Base-by-base conservation (phyloP, 1,140 invertebrate species). In the Zaprionus camerounensis region DNA sequence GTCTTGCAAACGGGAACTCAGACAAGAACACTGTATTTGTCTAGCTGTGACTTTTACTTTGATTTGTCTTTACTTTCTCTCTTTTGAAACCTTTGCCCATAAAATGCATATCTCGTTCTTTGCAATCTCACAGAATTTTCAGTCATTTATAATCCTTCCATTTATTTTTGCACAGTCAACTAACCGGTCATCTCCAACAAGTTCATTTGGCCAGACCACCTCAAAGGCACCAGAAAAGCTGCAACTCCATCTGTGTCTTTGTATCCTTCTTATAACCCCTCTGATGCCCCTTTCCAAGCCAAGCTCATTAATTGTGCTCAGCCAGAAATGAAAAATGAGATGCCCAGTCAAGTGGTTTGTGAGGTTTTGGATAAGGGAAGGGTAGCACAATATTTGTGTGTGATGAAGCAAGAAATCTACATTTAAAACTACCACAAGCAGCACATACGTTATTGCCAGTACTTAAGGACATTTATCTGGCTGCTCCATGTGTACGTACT, bases 261-360 rank as follows among this genome's bases (percentile, higher is more conserved):
- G 4, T 22, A 9, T 9, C n/a, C n/a, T 46, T 17, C 7, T 17
- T 2, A 9, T n/a, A 46, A 17, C n/a, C 41, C 2, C 41, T 46
- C 41, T 46, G 41, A 7, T 9, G n/a, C 5, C 28, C 15, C 28
- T 49, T 3, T 24, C 2, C 71, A 46, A 1, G 44, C 53, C 69
- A 59, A 70, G 64, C 61, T 78, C 78, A 84, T 84, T 84, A 84
- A 84, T 81, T 84, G 73, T 84, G 36, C 66, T 81, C 64, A 84
- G 61, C 63, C 78, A 68, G 61, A 81, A 72, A 84, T 81, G 75
- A 84, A 81, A 84, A 81, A 84, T 84, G 78, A 84, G 73, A 67
- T 66, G 59, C 64, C 49, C 20, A 38, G 51, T 49, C 22, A 9
- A 62, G 44, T 49, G 65, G 44, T 44, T 46, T 11, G 15, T 4